These are phyloP conservation scores for Oreochromis spilurus DNA, from an alignment of 2,113 vertebrate genomes.

Conservation along the genomic window DNA sequence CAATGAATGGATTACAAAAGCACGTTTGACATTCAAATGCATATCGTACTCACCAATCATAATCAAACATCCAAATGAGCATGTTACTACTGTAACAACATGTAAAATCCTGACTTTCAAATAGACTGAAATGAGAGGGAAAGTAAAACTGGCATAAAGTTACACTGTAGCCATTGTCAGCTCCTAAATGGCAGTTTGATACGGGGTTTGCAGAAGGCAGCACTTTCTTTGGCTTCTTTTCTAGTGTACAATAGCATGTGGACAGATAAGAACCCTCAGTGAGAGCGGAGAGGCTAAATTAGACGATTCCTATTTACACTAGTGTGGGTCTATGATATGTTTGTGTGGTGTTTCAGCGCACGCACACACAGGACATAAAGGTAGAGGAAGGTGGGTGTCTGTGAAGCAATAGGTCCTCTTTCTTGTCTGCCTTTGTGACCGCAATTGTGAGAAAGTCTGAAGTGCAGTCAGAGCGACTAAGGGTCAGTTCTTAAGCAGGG, in stretches of 20 bases:
- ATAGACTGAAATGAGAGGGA: background rate
- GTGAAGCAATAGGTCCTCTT: slow-evolving; percentile 41
- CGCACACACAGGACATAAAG: background rate
- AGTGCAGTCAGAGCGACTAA: slow-evolving; percentile 27
- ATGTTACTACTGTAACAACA: background rate
- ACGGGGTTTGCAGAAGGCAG: background rate
- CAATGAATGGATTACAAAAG: background rate
- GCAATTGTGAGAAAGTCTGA: slow-evolving; percentile 63
- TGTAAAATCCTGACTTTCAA: background rate
- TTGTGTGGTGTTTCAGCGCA: background rate
- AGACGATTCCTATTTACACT: slow-evolving; percentile 1
- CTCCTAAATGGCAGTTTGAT: background rate
- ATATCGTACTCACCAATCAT: background rate
- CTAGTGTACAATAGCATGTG: background rate
- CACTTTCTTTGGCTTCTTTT: background rate
- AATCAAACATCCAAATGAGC: background rate
- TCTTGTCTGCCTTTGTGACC: slow-evolving; percentile 65
- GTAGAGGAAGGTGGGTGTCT: slow-evolving; percentile 48
- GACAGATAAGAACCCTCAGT: background rate
- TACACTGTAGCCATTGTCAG: background rate
- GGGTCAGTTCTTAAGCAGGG: slow-evolving; percentile 31
- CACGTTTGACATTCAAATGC: background rate
- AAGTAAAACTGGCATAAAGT: background rate
- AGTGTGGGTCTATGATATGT: background rate
- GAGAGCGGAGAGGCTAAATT: background rate